Evolutionary conservation across 2,797 vertebrate genomes (phyloP), one percentile per base, ranked within the genome.

Genomic region (Propithecus deckenii): DNA sequence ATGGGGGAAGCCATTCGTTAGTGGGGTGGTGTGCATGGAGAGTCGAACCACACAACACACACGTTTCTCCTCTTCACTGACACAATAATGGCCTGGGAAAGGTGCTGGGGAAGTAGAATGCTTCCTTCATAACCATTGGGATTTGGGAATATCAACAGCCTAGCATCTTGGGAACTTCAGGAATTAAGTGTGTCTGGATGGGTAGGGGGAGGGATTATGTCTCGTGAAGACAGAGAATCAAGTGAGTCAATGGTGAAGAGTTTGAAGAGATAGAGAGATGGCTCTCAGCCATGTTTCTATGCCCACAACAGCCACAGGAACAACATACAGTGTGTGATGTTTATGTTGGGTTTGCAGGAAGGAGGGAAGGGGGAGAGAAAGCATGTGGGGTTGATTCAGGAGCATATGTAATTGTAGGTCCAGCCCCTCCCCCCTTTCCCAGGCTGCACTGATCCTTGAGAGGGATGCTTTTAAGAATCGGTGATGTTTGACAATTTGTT

Each of bases 381-480:
- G 2, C 18, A 20, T 0, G 0, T 32, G 11, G 30, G 32, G 3
- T 0, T n/a, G 57, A 14, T 12, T 89, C 55, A 17, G 38, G 52
- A 74, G 25, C 48, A 59, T 12, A 11, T 10, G 2, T 28, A 25
- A 18, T 7, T 32, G 9, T 23, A 35, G 23, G 12, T 41, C 15
- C 30, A 63, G 5, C 22, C 17, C 22, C 23, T 15, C n/a, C 9
- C 30, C 1, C 9, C 9, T 41, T 35, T 10, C 1, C 0, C 50
- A 59, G 55, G 5, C 43, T 46, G 30, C 52, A 38, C 12, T 32
- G 0, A 8, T 46, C 2, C 38, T 13, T 9, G 10, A 11, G 22
- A 65, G 3, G 7, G 20, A 13, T 52, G 32, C 7, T 69, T 7
- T 63, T 28, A 25, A 65, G 41, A 85, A 65, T 72, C 7, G 35